phyloP scores from a whole-genome alignment of 2,888 invertebrate genomes.

The Tetrapedia diversipes region DNA sequence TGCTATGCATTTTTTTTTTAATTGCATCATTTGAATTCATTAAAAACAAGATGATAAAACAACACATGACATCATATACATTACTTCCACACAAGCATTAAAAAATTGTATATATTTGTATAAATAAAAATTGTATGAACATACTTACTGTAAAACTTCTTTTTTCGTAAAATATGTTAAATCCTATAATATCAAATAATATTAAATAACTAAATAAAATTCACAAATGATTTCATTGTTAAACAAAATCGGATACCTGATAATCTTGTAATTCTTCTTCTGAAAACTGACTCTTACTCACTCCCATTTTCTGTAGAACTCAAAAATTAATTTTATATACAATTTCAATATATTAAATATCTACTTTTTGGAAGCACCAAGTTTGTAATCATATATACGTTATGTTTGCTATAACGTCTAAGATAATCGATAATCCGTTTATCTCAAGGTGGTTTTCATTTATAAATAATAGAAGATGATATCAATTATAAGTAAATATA shows the following conservation, averaged over 20 bases:
- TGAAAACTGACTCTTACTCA: conserved; percentile 92
- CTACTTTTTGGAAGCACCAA: background rate
- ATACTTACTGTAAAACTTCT: conserved; percentile 94
- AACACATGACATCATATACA: too few species aligned
- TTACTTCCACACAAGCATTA: too few species aligned
- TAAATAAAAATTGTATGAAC: conserved; percentile 12
- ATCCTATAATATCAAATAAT: conserved; percentile 86
- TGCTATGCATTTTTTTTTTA: background rate
- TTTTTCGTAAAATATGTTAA: conserved; percentile 96
- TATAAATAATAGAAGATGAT: conserved; percentile 3
- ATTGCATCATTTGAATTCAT: background rate
- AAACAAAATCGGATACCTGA: conserved; percentile 85
- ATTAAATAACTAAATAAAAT: conserved; percentile 15
- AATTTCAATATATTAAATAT: background rate
- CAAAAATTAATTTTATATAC: background rate
- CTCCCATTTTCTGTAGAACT: conserved; percentile 86
- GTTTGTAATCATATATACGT: background rate
- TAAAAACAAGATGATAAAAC: background rate
- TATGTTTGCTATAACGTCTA: conserved; percentile 12
- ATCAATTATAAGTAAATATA: background rate
- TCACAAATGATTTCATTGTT: background rate
- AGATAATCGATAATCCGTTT: conserved; percentile 32
- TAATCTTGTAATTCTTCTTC: conserved; percentile 96
- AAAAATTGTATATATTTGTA: background rate
- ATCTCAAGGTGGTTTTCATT: conserved; percentile 22